Base-by-base conservation (phyloP, 2,113 vertebrate genomes). In the Andinoacara biseriatus region DNA sequence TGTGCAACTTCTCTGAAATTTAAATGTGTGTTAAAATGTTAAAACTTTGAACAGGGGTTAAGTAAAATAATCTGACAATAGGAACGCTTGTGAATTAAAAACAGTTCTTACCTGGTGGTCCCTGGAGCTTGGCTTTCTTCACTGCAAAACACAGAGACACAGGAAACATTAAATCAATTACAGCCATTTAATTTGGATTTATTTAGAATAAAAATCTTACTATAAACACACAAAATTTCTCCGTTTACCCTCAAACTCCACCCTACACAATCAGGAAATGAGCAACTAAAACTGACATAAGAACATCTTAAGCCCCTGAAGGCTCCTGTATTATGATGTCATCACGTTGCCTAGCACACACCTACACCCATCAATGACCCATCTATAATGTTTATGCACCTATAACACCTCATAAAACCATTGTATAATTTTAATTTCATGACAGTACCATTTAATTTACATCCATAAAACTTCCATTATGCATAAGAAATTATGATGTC, bases 61-160 rank as follows among this genome's bases (percentile, higher is more conserved):
- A 46, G 49, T 10, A 29, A 61, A 20, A 43, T 26, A 17, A 3
- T 31, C 24, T 7, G 7, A 35, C 14, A 72, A 76, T 29, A 24
- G 24, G 63, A 49, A 69, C 29, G 63, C 6, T 67, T 75, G 14
- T 57, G 3, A 60, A 72, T 24, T 31, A 17, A 18, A 38, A 26
- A 22, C 10, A 60, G 18, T 2, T 79, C 93, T 93, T 85, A 96
- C 96, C 94, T 81, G 85, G 65, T 74, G 93, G 63, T 75, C 96
- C 95, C 58, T 95, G 93, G 38, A 96, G 94, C 59, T 95, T 95
- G 89, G 96, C 96, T 90, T 96, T 96, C 91, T 96, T 96, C 49
- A 96, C 96, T 96, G 92, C 5, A 93, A 93, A 69, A 86, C 6
- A 67, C 5, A 69, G 18, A 69, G 9, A 49, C 40, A 83, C 5